These are phyloP conservation scores for Neomorphus geoffroyi DNA, from an alignment of 2,797 vertebrate species.

Conservation along the genomic window DNA sequence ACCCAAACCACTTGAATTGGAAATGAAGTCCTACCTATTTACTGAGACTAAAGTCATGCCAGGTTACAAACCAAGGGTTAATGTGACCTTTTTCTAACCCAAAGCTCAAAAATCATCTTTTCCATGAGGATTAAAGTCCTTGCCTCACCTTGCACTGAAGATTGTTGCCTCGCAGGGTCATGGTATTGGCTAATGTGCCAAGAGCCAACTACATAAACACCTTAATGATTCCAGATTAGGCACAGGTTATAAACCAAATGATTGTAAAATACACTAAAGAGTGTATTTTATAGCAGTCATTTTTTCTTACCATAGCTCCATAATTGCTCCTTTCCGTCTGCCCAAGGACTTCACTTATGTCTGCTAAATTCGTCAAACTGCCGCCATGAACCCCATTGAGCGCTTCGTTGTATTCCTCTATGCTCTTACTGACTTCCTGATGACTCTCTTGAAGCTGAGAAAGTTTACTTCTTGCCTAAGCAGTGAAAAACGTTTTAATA, in stretches of 20 bases:
- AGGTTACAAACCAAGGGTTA: neutral
- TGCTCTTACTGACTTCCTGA: conserved; percentile 86
- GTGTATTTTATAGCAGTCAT: too few species aligned
- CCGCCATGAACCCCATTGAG: conserved; percentile 87
- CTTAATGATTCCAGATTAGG: neutral
- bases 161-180: neutral
- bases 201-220: neutral
- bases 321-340: conserved; percentile 85
- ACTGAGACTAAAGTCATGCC: neutral
- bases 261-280: neutral
- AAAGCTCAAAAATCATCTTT: neutral
- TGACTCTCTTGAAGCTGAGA: conserved; percentile 92
- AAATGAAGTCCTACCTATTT: neutral
- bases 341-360: conserved; percentile 86
- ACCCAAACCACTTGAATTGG: neutral
- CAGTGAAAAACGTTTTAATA: neutral
- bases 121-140: neutral
- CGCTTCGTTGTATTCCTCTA: conserved; percentile 87
- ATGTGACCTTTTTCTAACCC: neutral
- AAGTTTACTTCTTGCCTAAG: conserved; percentile 88
- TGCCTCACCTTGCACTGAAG: neutral
- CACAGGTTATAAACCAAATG: neutral
- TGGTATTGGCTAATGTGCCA: neutral
- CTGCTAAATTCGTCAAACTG: conserved; percentile 88
- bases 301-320: conserved; percentile 82